Evolutionary conservation across 2,113 vertebrate species (phyloP), one percentile per base, ranked within the genome.

Genomic region (Brienomyrus longianalis): DNA sequence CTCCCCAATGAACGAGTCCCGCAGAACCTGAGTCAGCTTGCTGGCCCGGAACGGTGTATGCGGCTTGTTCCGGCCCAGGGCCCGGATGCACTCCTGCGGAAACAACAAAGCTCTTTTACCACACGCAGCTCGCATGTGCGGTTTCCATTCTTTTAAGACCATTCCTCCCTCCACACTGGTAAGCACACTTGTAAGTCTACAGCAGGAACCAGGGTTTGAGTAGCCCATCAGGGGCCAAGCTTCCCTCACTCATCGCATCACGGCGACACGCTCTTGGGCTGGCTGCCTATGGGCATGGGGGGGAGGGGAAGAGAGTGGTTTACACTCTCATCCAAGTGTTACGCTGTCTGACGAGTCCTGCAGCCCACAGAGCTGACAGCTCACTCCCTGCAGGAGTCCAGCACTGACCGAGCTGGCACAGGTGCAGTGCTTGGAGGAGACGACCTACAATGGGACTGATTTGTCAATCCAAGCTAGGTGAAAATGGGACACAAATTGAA

Each of bases 1-100:
- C 93, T 99, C 98, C 90, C 98, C 98, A 15, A 99, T 99, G 95
- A 99, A 99, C 35, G 98, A 99, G 94, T 99, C 98, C 94, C 98
- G 94, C 93, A 99, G 96, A 91, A 99, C 98, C 94, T 99, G 98
- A 90, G 98, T 99, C 90, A 99, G 96, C 95, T 99, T 99, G 95
- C 98, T 99, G 93, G 98, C 98, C 96, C 98, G 95, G 93, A 99
- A 99, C 0, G 98, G 98, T 77, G 98, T 99, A 90, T 99, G 98
- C 89, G 98, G 97, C 93, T 99, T 98, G 95, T 99, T 99, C 89
- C 97, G 96, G 91, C 98, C 98, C 94, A 99, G 96, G 90, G 98
- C 98, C 93, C 98, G 96, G 93, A 99, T 99, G 90, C 98, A 99
- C 94, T 99, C 98, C 98, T 99, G 92, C 88, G 95, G 94, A 39